Conservation (phyloP, 30 jellyfish, hydroid and myxozoan species). For the Aurelia sp. region DNA sequence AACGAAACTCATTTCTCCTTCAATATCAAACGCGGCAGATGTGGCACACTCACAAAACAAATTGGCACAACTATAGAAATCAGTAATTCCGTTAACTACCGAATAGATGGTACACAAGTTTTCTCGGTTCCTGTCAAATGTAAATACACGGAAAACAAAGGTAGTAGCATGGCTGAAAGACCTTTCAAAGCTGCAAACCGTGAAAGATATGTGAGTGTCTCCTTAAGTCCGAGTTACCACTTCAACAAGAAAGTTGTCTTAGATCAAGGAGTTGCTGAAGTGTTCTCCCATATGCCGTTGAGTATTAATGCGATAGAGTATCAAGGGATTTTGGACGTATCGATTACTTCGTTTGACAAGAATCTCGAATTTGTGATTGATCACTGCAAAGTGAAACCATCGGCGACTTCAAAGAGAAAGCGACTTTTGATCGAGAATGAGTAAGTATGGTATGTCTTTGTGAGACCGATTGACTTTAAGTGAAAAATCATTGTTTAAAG, state of each 20-base stretch:
- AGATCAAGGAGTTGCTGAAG: conserved; percentile 22
- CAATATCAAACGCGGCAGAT: conserved; percentile 22
- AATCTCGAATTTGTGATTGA: conserved; percentile 38
- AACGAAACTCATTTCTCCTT: conserved; percentile 57
- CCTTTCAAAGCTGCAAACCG: conserved; percentile 11
- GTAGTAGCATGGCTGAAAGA: conserved; percentile 21
- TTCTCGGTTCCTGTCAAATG: conserved; percentile 51
- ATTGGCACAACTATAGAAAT: conserved; percentile 31
- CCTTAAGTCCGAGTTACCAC: conserved; percentile 41
- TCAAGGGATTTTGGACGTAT: conserved; percentile 21
- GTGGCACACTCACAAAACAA: conserved; percentile 59
- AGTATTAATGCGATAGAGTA: conserved; percentile 15
- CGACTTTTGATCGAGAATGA: conserved; percentile 37
- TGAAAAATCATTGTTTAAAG: too few species aligned
- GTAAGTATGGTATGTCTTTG: not conserved
- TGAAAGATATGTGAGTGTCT: conserved; percentile 46
- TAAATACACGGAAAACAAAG: conserved; percentile 16
- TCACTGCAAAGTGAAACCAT: conserved; percentile 69
- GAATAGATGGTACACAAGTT: conserved; percentile 6
- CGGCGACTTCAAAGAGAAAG: conserved; percentile 44
- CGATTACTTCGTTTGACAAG: conserved; percentile 3
- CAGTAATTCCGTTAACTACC: conserved; percentile 47
- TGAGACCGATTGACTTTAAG: not conserved
- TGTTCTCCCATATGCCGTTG: conserved; percentile 17
- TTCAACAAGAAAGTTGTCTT: conserved; percentile 31